Evolutionary conservation across 2,888 invertebrate genomes (phyloP).

Genomic region (Leptothorax acervorum): DNA sequence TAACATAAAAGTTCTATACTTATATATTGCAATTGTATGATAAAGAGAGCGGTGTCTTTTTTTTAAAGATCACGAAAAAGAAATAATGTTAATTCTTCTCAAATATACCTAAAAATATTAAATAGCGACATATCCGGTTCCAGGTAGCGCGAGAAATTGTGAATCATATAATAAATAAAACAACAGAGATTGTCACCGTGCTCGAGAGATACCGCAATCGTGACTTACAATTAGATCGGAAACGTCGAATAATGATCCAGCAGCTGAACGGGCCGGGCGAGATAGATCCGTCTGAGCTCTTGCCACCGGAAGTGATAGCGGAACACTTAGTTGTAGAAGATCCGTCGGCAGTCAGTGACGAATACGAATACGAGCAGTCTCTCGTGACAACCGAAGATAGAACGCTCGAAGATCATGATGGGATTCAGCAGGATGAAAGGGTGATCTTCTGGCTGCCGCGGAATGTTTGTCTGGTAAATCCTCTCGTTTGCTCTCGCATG

Average conservation of each 20-base stretch:
- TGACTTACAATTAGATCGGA: background rate
- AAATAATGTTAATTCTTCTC: background rate
- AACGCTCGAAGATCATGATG: background rate
- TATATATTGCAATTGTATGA: background rate
- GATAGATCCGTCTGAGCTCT: conserved; percentile 32
- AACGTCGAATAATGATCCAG: conserved; percentile 19
- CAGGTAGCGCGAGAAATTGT: background rate
- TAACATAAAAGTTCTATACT: background rate
- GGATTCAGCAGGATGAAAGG: background rate
- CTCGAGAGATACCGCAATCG: background rate
- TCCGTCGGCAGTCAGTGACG: background rate
- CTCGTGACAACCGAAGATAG: background rate
- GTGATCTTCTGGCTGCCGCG: conserved; percentile 73
- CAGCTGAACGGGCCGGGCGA: background rate
- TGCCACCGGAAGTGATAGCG: background rate
- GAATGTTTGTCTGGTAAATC: conserved; percentile 72
- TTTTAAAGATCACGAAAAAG: background rate
- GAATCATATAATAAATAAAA: conserved; percentile 4
- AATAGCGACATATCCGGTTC: background rate
- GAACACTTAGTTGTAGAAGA: background rate
- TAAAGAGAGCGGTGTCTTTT: background rate
- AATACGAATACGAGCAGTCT: background rate
- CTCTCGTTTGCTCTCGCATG: background rate
- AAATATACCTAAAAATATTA: background rate
- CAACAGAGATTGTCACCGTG: background rate